Evolutionary conservation across 2,797 vertebrate genomes (phyloP).

Genomic region (Gallinago nigripennis): DNA sequence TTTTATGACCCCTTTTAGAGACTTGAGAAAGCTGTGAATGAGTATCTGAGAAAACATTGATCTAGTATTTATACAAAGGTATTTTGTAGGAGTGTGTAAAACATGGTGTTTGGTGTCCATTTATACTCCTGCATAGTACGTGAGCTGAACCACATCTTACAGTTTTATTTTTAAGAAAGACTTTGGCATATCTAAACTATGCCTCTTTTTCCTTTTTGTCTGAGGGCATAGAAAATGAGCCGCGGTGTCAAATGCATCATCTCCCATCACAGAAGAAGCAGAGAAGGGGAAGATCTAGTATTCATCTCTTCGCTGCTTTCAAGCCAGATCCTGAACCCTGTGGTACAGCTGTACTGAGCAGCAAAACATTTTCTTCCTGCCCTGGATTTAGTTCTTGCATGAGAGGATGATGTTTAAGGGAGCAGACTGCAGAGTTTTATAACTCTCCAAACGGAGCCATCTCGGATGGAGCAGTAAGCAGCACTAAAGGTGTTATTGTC

Average conservation of each 20-base stretch:
- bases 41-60: slow-evolving; percentile 7
- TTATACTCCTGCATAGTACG: background rate
- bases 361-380: background rate
- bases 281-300: background rate
- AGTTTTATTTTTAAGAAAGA: background rate
- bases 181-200: background rate
- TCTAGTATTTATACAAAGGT: background rate
- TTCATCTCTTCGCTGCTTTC: background rate
- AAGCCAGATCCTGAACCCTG: background rate
- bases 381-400: background rate
- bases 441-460: background rate
- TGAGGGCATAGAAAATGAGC: background rate
- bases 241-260: background rate
- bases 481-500: background rate
- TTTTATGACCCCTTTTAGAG: slow-evolving; percentile 32
- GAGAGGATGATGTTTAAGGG: background rate
- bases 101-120: background rate
- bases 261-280: background rate
- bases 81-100: slow-evolving; percentile 13
- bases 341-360: background rate
- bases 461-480: background rate
- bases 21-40: background rate
- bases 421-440: background rate
- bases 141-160: background rate
- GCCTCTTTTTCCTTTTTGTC: background rate